Conservation (phyloP, 2,797 vertebrate species). For the Sebastes umbrosus region DNA sequence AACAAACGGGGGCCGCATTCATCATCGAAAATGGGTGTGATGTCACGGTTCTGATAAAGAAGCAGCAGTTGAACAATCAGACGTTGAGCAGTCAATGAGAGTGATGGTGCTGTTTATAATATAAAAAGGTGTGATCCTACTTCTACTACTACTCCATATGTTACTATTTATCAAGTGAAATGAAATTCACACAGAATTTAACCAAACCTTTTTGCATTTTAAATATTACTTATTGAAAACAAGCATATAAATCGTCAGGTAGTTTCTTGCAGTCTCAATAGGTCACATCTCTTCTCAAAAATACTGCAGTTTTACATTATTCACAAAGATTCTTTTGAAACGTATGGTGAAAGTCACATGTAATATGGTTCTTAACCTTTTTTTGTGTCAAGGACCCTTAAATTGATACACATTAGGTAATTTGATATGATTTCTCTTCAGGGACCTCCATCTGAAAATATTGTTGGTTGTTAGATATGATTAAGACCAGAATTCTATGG, state of each 20-base stretch:
- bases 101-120: neutral
- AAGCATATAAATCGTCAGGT: neutral
- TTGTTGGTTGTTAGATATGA: too few species aligned
- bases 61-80: neutral
- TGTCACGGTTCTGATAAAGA: neutral
- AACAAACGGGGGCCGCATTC: neutral
- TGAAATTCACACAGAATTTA: neutral
- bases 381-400: too few species aligned
- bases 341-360: neutral
- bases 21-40: neutral
- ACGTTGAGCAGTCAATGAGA: neutral
- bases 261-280: neutral
- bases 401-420: too few species aligned
- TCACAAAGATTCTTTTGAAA: neutral
- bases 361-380: neutral
- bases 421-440: too few species aligned
- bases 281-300: neutral
- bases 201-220: neutral
- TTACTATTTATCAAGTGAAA: neutral
- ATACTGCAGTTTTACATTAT: neutral
- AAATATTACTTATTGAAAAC: neutral
- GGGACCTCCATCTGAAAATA: rapidly evolving
- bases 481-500: rapidly evolving
- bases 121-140: neutral
- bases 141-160: neutral